Evolutionary conservation across 2,797 vertebrate genomes (phyloP).

Genomic region (Enteromius viviparus): DNA sequence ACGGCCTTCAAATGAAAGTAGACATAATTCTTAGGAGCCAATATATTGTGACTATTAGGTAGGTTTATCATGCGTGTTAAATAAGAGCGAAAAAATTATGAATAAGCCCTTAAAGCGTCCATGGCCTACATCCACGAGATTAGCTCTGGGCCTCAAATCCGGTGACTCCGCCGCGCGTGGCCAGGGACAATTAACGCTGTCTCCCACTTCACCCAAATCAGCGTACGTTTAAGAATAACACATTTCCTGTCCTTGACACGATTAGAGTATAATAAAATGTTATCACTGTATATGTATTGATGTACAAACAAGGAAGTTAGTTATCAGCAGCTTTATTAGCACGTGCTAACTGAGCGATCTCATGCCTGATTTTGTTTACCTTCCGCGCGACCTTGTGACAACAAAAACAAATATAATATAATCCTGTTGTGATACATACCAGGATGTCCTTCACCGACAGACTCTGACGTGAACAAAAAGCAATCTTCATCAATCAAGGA

Average conservation of each 20-base stretch:
- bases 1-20: background rate
- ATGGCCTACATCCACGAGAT: background rate
- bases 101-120: background rate
- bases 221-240: background rate
- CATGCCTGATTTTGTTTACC: background rate
- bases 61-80: rapidly evolving
- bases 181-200: background rate
- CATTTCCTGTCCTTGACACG: background rate
- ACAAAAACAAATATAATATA: background rate
- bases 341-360: conserved; percentile 7
- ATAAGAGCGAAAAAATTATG: rapidly evolving
- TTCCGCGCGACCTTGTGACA: background rate
- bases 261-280: background rate
- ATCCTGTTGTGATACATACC: conserved; percentile 74
- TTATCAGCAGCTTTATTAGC: background rate
- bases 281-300: too few species aligned
- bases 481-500: conserved; percentile 83
- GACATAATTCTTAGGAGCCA: background rate
- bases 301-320: background rate
- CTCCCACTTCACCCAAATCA: too few species aligned
- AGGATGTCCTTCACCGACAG: conserved; percentile 94
- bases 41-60: too few species aligned
- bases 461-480: conserved; percentile 95
- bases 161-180: background rate
- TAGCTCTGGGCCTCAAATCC: conserved; percentile 17